Evolutionary conservation across 2,888 invertebrate genomes (phyloP).

Genomic region (Agrilus cyanescens): DNA sequence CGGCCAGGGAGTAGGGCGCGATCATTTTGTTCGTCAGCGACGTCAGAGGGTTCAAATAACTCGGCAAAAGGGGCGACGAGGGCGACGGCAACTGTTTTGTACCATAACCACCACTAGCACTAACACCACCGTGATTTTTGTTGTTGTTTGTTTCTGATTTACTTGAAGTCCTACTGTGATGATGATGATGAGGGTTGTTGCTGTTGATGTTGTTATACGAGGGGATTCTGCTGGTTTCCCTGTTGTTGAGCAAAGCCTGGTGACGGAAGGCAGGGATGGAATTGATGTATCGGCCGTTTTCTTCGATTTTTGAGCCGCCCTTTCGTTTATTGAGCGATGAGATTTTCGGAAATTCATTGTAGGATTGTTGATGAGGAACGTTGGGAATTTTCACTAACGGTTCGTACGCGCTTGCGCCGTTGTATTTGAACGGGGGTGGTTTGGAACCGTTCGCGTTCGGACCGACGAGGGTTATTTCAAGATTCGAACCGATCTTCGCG

Average conservation of each 20-base stretch:
- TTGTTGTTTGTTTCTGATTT: too few species aligned
- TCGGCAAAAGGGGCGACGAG: conserved; percentile 25
- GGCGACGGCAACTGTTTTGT: conserved; percentile 3
- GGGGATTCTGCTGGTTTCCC: conserved; percentile 1
- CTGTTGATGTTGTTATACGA: conserved; percentile 4
- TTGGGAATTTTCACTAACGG: neutral
- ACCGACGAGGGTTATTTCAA: conserved; percentile 58
- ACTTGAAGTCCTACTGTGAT: too few species aligned
- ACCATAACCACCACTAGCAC: neutral
- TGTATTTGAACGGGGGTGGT: conserved; percentile 20
- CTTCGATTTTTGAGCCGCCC: conserved; percentile 37
- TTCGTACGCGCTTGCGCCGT: conserved; percentile 1
- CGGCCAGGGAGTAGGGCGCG: conserved; percentile 28
- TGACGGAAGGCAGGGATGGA: conserved; percentile 9
- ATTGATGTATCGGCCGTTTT: conserved; percentile 22
- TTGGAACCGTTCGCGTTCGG: conserved; percentile 11
- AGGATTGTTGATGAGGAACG: conserved; percentile 1
- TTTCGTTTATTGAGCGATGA: conserved; percentile 12
- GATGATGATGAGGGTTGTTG: conserved; percentile 17
- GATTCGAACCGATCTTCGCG: conserved; percentile 47
- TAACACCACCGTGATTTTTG: too few species aligned
- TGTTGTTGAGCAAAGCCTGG: neutral
- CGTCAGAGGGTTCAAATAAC: conserved; percentile 18
- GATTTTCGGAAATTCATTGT: neutral
- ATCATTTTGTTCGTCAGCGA: conserved; percentile 24